Evolutionary conservation across 2,888 invertebrate genomes (phyloP), one percentile per base, ranked within the genome.

Genomic region (Diarsia dahlii): DNA sequence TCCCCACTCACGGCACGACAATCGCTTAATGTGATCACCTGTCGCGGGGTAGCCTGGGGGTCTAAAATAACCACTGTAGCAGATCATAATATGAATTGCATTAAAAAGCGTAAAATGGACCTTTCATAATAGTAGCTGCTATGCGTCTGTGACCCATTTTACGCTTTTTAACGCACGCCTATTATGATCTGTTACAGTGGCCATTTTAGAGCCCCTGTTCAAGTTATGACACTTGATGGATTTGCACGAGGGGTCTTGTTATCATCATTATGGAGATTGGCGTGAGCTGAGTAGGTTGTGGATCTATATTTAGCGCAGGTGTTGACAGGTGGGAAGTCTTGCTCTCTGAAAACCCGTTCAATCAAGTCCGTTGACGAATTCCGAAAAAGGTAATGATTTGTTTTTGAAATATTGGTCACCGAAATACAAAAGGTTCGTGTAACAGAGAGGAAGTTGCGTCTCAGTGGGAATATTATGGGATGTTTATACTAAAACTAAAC

Each of bases 21-120:
- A 77, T 80, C 76, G 65, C 62, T 58, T 82, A 78, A 85, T 75
- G 65, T 68, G 74, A 76, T 81, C 79, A 77, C 58, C 65, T 71
- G 82, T 66, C 82, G 69, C 39, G 20, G n/a, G 62, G 18, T 20
- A 64, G 46, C 66, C 58, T 58, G 56, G 28, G 28, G 28, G 28
- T 28, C 28, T 28, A 28, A 28, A 28, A 28, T 28, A 28, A 28
- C 28, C 28, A 28, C 28, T 28, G 1, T 28, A 28, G 1, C 28
- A 28, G 28, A 28, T 28, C 28, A 28, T 28, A 28, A 28, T 28
- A 28, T 1, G 28, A 1, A 2, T 28, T 28, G 28, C 28, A 2
- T 28, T 28, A 28, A 28, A 28, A 28, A 28, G 28, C 28, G 28
- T 28, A 28, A 28, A 28, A 28, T 28, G 28, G 28, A n/a, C n/a